These are phyloP conservation scores for Illadopsis cleaveri DNA, from an alignment of 2,113 vertebrate genomes.

Conservation along the genomic window DNA sequence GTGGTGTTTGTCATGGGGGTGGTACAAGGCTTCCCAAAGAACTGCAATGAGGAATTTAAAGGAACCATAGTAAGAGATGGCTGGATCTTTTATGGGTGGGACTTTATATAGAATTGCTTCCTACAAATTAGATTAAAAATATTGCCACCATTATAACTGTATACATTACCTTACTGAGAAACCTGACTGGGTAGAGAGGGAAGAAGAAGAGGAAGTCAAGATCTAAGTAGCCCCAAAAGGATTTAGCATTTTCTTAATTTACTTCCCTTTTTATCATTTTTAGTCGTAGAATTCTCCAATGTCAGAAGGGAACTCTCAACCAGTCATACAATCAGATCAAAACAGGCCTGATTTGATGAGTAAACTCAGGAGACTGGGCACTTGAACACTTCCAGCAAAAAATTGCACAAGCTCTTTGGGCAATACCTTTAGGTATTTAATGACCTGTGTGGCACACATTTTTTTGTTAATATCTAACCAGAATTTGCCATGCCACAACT, in stretches of 20 bases:
- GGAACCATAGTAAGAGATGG: background rate
- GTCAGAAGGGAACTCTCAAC: background rate
- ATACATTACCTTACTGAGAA: background rate
- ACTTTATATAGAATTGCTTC: background rate
- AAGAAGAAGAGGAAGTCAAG: background rate
- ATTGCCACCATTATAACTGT: background rate
- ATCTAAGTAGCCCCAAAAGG: background rate
- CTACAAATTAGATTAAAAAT: background rate
- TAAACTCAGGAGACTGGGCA: background rate
- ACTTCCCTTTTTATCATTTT: background rate
- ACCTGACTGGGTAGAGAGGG: background rate
- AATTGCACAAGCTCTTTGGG: background rate
- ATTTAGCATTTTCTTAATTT: background rate
- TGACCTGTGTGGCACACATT: rapidly evolving
- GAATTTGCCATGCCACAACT: background rate
- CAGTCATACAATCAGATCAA: background rate
- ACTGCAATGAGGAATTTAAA: background rate
- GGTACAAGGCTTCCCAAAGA: background rate
- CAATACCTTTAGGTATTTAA: background rate
- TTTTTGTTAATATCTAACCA: background rate
- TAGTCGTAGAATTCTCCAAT: background rate
- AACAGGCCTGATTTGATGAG: background rate
- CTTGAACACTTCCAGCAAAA: background rate
- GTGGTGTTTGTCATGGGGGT: background rate
- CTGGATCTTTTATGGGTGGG: background rate